Conservation (phyloP, 2,113 vertebrate species). For the Penelope pileata region DNA sequence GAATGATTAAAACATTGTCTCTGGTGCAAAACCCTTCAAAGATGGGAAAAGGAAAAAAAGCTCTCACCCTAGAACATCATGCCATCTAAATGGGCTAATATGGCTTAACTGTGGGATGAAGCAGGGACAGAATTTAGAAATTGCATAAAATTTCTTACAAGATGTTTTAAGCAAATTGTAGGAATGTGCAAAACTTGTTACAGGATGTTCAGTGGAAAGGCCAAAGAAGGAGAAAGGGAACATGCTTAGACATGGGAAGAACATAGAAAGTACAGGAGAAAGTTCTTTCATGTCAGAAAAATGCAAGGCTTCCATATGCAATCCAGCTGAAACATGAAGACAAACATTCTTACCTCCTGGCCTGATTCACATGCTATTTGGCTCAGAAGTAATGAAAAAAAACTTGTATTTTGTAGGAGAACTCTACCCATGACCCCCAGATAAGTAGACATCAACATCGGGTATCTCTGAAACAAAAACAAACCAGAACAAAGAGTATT, state of each 20-base stretch:
- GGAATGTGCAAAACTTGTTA: background rate
- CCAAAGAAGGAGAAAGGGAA: background rate
- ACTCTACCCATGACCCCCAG: slow-evolving; percentile 92
- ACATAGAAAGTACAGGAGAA: background rate
- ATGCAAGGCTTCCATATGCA: background rate
- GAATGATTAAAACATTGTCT: background rate
- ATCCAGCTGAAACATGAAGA: background rate
- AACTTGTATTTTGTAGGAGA: slow-evolving; percentile 90
- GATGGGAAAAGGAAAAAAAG: background rate
- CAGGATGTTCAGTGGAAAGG: background rate
- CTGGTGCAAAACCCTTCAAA: background rate
- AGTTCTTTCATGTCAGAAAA: background rate
- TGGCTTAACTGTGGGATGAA: background rate
- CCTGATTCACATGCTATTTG: slow-evolving; percentile 90
- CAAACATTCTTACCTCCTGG: slow-evolving; percentile 85
- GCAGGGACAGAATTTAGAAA: background rate
- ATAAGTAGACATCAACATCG: slow-evolving; percentile 96
- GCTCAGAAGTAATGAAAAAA: slow-evolving; percentile 91
- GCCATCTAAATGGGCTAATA: background rate
- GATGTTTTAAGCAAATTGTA: background rate
- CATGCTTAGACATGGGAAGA: background rate
- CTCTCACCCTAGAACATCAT: accelerated
- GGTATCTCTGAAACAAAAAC: slow-evolving; percentile 84
- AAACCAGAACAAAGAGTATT: background rate
- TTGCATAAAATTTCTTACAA: background rate